Conservation (phyloP, 2,113 vertebrate species). For the Peromyscus leucopus region DNA sequence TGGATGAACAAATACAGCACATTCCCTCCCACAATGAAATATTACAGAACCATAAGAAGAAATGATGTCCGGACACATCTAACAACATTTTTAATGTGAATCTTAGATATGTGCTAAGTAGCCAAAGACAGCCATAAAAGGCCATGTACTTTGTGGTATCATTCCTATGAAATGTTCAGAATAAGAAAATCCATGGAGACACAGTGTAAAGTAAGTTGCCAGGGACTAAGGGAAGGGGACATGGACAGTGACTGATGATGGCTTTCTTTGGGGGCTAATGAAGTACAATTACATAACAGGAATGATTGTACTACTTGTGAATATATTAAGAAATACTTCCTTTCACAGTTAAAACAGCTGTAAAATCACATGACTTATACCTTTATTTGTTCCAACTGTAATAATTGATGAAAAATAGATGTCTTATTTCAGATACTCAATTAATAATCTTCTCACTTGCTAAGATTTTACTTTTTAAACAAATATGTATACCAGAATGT, state of each 20-base stretch:
- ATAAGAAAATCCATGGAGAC: background rate
- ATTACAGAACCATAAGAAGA: background rate
- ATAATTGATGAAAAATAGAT: background rate
- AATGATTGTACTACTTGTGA: background rate
- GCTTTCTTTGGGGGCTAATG: background rate
- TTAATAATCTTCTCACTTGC: background rate
- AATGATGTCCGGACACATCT: background rate
- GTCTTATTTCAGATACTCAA: background rate
- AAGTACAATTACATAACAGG: background rate
- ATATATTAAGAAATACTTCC: slow-evolving; percentile 1
- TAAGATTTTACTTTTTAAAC: background rate
- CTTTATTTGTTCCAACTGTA: background rate
- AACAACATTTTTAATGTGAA: background rate
- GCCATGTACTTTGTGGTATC: background rate
- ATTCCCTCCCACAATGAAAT: background rate
- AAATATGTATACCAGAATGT: background rate
- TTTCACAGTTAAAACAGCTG: background rate
- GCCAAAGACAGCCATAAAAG: background rate
- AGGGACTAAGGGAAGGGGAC: background rate
- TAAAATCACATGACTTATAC: background rate
- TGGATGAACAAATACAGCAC: background rate
- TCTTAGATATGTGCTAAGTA: background rate
- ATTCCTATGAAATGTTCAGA: slow-evolving; percentile 10
- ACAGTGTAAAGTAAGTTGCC: background rate
- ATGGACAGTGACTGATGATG: background rate